These are phyloP conservation scores for western clawed frog (Xenopus tropicalis) DNA, from an alignment of 2,113 vertebrate genomes.

Conservation along the genomic window DNA sequence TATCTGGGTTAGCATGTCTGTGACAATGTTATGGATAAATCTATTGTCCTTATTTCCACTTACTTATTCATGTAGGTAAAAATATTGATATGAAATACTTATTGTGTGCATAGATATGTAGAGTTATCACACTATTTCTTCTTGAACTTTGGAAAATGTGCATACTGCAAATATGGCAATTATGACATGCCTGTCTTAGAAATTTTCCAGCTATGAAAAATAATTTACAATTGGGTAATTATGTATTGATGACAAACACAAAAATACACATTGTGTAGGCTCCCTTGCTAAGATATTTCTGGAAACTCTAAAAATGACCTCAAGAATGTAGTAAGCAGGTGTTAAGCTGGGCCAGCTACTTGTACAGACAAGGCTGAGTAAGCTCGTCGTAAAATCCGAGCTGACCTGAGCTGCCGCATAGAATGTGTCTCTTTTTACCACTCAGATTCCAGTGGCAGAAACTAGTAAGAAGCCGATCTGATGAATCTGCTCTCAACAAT, in stretches of 20 bases:
- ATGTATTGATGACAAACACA: not conserved
- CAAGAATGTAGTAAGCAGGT: constrained; percentile 33
- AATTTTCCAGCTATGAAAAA: not conserved
- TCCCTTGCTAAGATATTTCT: constrained; percentile 24
- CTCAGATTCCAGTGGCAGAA: constrained; percentile 15
- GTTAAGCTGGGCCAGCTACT: constrained; percentile 29
- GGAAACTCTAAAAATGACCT: constrained; percentile 25
- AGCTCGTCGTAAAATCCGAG: constrained; percentile 41
- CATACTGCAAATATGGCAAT: no score
- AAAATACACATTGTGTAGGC: not conserved
- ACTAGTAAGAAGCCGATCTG: constrained; percentile 1
- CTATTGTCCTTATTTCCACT: no score
- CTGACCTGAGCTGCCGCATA: constrained; percentile 13
- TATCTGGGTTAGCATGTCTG: no score
- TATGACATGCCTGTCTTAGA: no score
- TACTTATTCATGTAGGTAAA: no score
- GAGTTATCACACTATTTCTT: no score
- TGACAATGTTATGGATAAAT: no score
- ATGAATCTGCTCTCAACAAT: not conserved
- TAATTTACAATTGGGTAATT: not conserved
- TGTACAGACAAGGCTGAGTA: constrained; percentile 41
- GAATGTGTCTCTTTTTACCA: constrained; percentile 14
- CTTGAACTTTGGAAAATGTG: no score
- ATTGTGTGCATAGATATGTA: no score
- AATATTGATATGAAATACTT: no score